phyloP scores from a whole-genome alignment of 2,113 vertebrate genomes.

The Platanista minor region DNA sequence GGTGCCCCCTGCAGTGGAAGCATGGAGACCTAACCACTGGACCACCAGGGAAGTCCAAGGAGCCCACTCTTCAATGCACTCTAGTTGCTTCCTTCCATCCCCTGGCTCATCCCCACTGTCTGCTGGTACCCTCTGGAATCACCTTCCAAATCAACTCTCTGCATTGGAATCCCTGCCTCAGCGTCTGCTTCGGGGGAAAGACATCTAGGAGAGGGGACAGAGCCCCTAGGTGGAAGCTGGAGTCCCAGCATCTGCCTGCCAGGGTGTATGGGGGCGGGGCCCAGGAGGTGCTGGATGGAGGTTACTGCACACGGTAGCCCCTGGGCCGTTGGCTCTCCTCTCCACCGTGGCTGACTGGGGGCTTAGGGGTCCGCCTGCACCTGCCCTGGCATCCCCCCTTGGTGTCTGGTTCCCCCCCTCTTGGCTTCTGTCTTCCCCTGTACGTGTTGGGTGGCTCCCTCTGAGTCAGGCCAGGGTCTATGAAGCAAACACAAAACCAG shows the following conservation, averaged over 20 bases:
- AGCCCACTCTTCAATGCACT: not conserved
- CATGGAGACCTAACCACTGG: not conserved
- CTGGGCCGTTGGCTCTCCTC: not conserved
- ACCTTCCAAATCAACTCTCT: not conserved
- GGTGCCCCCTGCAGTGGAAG: not conserved
- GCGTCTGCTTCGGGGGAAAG: not conserved
- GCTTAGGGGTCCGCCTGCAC: not conserved
- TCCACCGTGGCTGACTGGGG: not conserved
- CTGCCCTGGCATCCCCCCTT: not conserved
- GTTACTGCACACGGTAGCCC: too few relatives aligned
- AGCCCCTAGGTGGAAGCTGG: not conserved
- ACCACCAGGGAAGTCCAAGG: not conserved
- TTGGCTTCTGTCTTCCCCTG: not conserved
- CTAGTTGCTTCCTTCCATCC: not conserved
- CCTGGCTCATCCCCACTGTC: not conserved
- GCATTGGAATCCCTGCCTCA: not conserved
- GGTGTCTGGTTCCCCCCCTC: rapidly evolving
- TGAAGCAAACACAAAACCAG: not conserved
- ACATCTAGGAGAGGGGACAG: not conserved
- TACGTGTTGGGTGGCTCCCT: not conserved
- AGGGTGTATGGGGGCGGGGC: not conserved
- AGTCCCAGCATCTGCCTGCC: too few relatives aligned
- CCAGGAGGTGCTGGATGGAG: rapidly evolving
- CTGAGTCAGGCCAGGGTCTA: not conserved
- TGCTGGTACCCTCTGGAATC: not conserved